phyloP scores from a whole-genome alignment of 2,888 invertebrate species.

The Muscina levida region DNA sequence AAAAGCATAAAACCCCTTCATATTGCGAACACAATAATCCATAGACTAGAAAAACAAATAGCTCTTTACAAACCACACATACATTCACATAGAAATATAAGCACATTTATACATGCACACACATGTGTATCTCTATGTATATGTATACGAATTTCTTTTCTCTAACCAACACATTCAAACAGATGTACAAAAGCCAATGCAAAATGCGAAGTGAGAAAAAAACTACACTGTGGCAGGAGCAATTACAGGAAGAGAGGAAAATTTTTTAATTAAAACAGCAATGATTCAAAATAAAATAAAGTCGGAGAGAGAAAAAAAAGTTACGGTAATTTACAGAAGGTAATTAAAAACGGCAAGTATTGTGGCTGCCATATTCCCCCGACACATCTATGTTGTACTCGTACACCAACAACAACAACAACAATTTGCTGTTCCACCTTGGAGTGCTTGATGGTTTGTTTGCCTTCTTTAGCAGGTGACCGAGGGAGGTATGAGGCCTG shows the following conservation, averaged over 20 bases:
- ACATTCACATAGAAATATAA: no score
- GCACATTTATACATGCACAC: no score
- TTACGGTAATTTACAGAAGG: conserved; percentile 64
- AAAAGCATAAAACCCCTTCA: conserved; percentile 54
- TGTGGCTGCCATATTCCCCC: conserved; percentile 5
- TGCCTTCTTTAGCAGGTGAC: conserved; percentile 9
- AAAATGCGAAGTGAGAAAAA: conserved; percentile 24
- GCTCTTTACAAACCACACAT: background rate
- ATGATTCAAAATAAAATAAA: conserved; percentile 49
- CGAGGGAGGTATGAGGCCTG: background rate
- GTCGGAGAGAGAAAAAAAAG: conserved; percentile 57
- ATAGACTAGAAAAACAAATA: conserved; percentile 45
- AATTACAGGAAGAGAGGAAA: conserved; percentile 38
- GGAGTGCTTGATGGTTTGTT: conserved; percentile 9
- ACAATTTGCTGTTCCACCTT: background rate
- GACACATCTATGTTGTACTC: background rate
- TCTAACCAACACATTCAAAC: conserved; percentile 19
- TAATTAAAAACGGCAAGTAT: conserved; percentile 61
- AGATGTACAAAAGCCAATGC: conserved; percentile 7
- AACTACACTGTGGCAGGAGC: background rate
- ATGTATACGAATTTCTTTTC: background rate
- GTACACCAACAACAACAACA: background rate
- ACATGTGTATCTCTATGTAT: background rate
- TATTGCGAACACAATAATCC: conserved; percentile 42
- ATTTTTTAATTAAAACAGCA: conserved; percentile 64